phyloP scores from a whole-genome alignment of 2,797 vertebrate species.

The Clarias platycephalus region DNA sequence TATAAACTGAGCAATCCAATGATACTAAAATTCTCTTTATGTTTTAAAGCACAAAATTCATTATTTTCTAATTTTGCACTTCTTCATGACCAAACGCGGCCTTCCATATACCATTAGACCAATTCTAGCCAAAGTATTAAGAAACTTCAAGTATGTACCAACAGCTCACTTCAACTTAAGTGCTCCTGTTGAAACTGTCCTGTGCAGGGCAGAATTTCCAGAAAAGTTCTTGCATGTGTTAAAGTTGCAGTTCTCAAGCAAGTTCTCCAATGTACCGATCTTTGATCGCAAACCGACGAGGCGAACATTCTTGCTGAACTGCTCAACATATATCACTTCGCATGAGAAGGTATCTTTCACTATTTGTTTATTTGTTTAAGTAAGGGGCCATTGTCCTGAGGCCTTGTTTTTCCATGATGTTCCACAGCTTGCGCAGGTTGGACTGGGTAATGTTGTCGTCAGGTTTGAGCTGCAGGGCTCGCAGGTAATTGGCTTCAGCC shows the following conservation, averaged over 20 bases:
- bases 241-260: constrained; percentile 31
- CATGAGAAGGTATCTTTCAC: constrained; percentile 36
- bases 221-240: constrained; percentile 12
- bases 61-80: constrained; percentile 46
- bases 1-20: constrained; percentile 18
- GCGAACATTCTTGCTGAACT: constrained; percentile 15
- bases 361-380: constrained; percentile 39
- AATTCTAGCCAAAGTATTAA: constrained; percentile 55
- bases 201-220: neutral
- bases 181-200: constrained; percentile 62
- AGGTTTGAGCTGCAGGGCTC: constrained; percentile 92
- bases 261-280: constrained; percentile 36
- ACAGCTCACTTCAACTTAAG: constrained; percentile 69
- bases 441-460: constrained; percentile 97
- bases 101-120: constrained; percentile 47
- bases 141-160: constrained; percentile 69
- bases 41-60: constrained; percentile 10
- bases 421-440: constrained; percentile 97
- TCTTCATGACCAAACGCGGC: constrained; percentile 45
- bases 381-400: constrained; percentile 81
- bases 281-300: neutral
- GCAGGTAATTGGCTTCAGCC: constrained; percentile 95
- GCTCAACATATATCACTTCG: constrained; percentile 25
- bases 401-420: constrained; percentile 99
- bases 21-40: neutral